Base-by-base conservation (phyloP, 2,888 invertebrate genomes). In the Mycogona germanica region DNA sequence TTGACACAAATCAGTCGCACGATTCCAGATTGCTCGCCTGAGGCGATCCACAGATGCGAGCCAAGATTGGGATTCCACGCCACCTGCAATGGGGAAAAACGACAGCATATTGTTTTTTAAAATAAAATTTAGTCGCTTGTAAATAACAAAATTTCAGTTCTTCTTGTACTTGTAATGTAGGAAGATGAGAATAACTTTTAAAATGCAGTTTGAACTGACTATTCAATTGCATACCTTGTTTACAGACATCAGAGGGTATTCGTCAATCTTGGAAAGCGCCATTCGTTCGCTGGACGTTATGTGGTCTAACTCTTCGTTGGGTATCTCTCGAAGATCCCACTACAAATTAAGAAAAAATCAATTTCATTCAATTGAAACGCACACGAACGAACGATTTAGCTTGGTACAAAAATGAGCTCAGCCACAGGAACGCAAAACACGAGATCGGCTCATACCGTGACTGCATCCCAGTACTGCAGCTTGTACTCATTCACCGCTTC, bases 51-150 rank as follows among this genome's bases (percentile, higher is more conserved):
- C 6, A 21, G n/a, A 38, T 53, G 53, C 1, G 53, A 19, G 3
- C 53, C 53, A 19, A 53, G 47, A 23, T 53, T 53, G 9, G 53
- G 47, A 38, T 53, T 53, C 53, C 53, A 53, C n/a, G 25, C 23
- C 9, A 53, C 53, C 47, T 52, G 38, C 6, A 21, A 49, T n/a
- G n/a, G n/a, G n/a, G n/a, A n/a, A n/a, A n/a, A n/a, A n/a, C n/a
- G n/a, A n/a, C n/a, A n/a, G n/a, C n/a, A n/a, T n/a, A n/a, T n/a
- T n/a, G n/a, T n/a, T n/a, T n/a, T n/a, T n/a, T n/a, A n/a, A n/a
- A n/a, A n/a, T n/a, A n/a, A n/a, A n/a, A n/a, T n/a, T n/a, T n/a
- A n/a, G n/a, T n/a, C n/a, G n/a, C n/a, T n/a, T n/a, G n/a, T n/a
- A n/a, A n/a, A n/a, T n/a, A n/a, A n/a, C n/a, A n/a, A n/a, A n/a